A percentile compares a stretch with the other conserved stretches of the same genome.
Conservation (phyloP, 2,888 invertebrate species). For the Allophyes oxyacanthae region DNA sequence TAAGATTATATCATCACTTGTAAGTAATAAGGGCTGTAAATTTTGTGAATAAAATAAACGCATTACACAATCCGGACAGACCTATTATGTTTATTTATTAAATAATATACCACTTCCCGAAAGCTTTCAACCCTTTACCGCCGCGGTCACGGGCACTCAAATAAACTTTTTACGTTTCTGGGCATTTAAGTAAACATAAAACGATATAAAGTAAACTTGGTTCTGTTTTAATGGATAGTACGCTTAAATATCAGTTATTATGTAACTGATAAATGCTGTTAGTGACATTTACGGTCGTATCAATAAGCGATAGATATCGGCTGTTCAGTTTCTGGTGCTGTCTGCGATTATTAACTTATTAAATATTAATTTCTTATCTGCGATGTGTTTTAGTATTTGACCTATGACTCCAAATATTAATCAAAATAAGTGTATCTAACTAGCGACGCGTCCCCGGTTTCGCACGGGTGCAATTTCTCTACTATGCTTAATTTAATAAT, state of each 20-base stretch:
- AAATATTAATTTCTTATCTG: neutral
- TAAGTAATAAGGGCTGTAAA: too few relatives aligned
- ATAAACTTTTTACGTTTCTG: conserved; percentile 22
- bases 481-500: too few relatives aligned
- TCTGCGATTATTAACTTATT: conserved; percentile 10
- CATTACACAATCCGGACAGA: too few relatives aligned
- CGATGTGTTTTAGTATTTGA: conserved; percentile 2
- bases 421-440: too few relatives aligned
- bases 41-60: too few relatives aligned
- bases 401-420: neutral
- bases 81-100: conserved; percentile 21
- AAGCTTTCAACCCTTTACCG: conserved; percentile 47
- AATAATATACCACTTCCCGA: conserved; percentile 17
- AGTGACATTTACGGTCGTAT: conserved; percentile 3
- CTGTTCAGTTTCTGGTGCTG: conserved; percentile 6
- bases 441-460: too few relatives aligned
- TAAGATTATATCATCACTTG: too few relatives aligned
- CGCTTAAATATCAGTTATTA: conserved; percentile 30
- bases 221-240: conserved; percentile 35
- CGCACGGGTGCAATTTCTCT: too few relatives aligned
- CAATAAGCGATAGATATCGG: conserved; percentile 9
- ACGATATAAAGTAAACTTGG: conserved; percentile 22
- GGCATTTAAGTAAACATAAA: conserved; percentile 46
- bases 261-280: conserved; percentile 25
- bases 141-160: conserved; percentile 43